Conservation (phyloP, 2,797 vertebrate species). For the Takifugu ocellatus region DNA sequence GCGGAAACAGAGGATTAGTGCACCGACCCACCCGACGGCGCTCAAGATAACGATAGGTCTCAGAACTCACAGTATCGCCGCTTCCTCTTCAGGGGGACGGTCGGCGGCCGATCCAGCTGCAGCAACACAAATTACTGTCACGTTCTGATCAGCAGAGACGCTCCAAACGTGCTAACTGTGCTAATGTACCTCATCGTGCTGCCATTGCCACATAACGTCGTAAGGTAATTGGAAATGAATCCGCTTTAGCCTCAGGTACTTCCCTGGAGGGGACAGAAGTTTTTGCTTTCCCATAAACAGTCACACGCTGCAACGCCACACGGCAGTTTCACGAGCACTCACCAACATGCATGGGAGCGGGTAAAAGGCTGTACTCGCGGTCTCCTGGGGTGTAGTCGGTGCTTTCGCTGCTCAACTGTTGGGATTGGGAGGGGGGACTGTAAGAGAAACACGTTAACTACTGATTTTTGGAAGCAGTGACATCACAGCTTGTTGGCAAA, state of each 20-base stretch:
- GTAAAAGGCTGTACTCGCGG: constrained; percentile 87
- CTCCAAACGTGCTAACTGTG: background rate
- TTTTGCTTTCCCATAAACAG: constrained; percentile 1
- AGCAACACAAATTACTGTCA: constrained; percentile 28
- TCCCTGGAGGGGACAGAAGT: constrained; percentile 74
- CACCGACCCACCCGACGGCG: constrained; percentile 15
- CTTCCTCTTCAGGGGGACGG: constrained; percentile 74
- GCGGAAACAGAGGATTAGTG: constrained; percentile 5
- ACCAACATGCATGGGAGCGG: constrained; percentile 95
- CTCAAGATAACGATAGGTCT: constrained; percentile 7
- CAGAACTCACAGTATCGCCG: constrained; percentile 70
- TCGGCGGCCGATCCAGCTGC: constrained; percentile 68
- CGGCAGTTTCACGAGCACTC: constrained; percentile 65
- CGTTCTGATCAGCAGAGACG: background rate
- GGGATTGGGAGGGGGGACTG: constrained; percentile 83
- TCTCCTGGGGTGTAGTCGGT: constrained; percentile 88
- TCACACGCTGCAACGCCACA: background rate
- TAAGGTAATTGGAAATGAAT: constrained; percentile 97
- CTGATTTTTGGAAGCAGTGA: fast-evolving
- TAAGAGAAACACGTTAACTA: constrained; percentile 7
- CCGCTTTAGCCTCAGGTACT: constrained; percentile 94
- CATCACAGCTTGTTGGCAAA: constrained; percentile 7
- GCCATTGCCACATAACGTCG: constrained; percentile 96
- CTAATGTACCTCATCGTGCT: constrained; percentile 92
- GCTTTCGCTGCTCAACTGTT: constrained; percentile 82